phyloP scores from a whole-genome alignment of 2,888 invertebrate species.

The Neelides folsomi region DNA sequence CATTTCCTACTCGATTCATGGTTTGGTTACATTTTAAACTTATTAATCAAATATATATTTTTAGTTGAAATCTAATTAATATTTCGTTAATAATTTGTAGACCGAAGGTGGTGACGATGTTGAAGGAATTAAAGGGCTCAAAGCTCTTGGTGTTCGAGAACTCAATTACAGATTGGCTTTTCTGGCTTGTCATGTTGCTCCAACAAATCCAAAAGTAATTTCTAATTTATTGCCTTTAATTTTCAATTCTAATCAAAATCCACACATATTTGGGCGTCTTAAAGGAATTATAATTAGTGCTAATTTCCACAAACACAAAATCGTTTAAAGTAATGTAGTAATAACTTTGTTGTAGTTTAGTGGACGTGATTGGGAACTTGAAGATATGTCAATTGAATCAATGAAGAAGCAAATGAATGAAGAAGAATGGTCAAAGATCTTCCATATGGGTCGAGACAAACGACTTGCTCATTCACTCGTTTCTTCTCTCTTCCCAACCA shows the following conservation, averaged over 20 bases:
- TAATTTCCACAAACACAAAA: not conserved
- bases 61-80: no score
- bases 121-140: slow-evolving; percentile 76
- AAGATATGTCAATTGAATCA: slow-evolving; percentile 78
- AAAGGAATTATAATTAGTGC: not conserved
- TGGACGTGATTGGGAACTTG: slow-evolving; percentile 65
- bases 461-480: slow-evolving; percentile 80
- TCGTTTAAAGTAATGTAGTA: not conserved
- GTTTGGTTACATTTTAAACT: not conserved
- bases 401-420: slow-evolving; percentile 90
- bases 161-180: slow-evolving; percentile 80
- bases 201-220: slow-evolving; percentile 60
- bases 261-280: not conserved
- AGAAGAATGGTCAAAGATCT: slow-evolving; percentile 86
- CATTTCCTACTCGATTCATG: not conserved
- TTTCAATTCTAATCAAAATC: slow-evolving; percentile 4
- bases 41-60: no score
- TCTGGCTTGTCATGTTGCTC: slow-evolving; percentile 79
- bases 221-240: not conserved
- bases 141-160: slow-evolving; percentile 73
- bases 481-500: slow-evolving; percentile 81
- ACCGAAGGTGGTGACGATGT: slow-evolving; percentile 51
- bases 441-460: slow-evolving; percentile 90
- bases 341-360: slow-evolving; percentile 50
- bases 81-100: slow-evolving; percentile 4